These are phyloP conservation scores for Rhagoletis zephyria DNA, from an alignment of 1,140 invertebrate species.

Conservation along the genomic window DNA sequence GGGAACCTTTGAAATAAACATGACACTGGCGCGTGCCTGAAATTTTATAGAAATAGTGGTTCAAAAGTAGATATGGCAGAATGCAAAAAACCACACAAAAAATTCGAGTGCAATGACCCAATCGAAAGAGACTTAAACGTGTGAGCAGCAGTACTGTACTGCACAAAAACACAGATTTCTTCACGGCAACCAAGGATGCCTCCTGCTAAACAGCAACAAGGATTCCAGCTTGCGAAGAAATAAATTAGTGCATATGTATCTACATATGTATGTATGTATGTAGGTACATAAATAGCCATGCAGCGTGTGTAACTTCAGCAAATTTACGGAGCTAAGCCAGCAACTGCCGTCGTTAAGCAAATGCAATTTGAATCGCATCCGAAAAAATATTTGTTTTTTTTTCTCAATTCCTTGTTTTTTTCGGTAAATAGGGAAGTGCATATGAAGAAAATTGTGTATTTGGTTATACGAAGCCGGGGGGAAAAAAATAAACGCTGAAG, in stretches of 20 bases:
- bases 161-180: background rate
- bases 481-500: background rate
- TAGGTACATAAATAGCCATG: background rate
- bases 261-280: background rate
- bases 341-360: conserved; percentile 12
- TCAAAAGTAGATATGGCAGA: background rate
- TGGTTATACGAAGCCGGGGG: background rate
- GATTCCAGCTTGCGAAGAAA: conserved; percentile 35
- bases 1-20: background rate
- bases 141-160: background rate
- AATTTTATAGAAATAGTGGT: background rate
- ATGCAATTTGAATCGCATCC: conserved; percentile 11
- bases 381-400: background rate
- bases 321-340: background rate
- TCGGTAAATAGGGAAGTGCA: conserved; percentile 42
- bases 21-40: background rate
- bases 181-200: background rate
- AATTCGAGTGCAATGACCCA: background rate
- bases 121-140: background rate
- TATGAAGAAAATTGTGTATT: conserved; percentile 6
- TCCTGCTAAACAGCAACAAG: background rate
- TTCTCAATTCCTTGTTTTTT: conserved; percentile 12
- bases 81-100: background rate
- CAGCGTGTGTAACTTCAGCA: background rate
- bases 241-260: background rate